Evolutionary conservation across 1,140 invertebrate genomes (phyloP).

Genomic region (Drosophila kohkoa): DNA sequence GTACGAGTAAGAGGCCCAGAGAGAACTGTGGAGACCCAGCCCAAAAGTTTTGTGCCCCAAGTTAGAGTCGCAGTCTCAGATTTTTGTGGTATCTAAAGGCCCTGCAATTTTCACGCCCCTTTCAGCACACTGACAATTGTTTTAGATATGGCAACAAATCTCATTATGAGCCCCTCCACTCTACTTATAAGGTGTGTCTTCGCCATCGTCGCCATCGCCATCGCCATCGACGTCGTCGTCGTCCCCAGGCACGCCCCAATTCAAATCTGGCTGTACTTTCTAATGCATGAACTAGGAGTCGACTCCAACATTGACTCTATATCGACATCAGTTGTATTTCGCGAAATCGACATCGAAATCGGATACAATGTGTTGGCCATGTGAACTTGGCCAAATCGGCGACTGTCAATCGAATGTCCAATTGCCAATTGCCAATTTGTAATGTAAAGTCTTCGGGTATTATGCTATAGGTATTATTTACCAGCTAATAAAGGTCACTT

Average conservation of each 20-base stretch:
- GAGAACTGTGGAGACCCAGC: slow-evolving; percentile 46
- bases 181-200: slow-evolving; percentile 53
- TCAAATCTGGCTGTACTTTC: slow-evolving; percentile 64
- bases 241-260: slow-evolving; percentile 51
- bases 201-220: slow-evolving; percentile 23
- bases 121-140: slow-evolving; percentile 41
- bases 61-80: background rate
- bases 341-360: slow-evolving; percentile 25
- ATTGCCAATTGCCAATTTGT: slow-evolving; percentile 52
- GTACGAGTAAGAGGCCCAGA: slow-evolving; percentile 18
- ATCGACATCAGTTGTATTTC: slow-evolving; percentile 17
- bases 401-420: slow-evolving; percentile 59
- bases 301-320: background rate
- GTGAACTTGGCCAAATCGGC: slow-evolving; percentile 71
- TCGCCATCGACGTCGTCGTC: slow-evolving; percentile 11
- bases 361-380: slow-evolving; percentile 52
- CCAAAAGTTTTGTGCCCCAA: slow-evolving; percentile 30
- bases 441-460: slow-evolving; percentile 29
- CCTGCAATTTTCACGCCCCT: slow-evolving; percentile 56
- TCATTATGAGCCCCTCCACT: slow-evolving; percentile 45
- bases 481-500: slow-evolving; percentile 62
- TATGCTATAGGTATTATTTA: slow-evolving; percentile 12
- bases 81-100: slow-evolving; percentile 23
- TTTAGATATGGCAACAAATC: slow-evolving; percentile 39
- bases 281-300: slow-evolving; percentile 68